Evolutionary conservation across 2,113 vertebrate genomes (phyloP).

Genomic region (Monarcha castaneiventris): DNA sequence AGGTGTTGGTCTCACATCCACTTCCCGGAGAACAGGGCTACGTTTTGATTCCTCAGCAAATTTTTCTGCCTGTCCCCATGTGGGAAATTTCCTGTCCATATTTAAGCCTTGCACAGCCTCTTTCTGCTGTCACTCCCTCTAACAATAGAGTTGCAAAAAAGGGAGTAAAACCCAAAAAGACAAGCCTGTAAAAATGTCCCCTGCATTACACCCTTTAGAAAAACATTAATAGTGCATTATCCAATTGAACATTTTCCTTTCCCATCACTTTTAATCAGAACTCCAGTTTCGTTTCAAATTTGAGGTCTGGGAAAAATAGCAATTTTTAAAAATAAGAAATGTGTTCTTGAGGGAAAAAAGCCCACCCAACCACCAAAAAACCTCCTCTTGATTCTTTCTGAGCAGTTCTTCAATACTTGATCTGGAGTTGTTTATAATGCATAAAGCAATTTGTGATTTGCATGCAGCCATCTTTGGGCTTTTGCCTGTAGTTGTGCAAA

Average conservation of each 20-base stretch:
- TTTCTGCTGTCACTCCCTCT: neutral
- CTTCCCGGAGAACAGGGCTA: neutral
- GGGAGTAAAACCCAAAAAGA: neutral
- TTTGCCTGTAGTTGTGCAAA: neutral
- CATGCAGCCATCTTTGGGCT: neutral
- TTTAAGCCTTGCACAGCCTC: neutral
- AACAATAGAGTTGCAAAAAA: neutral
- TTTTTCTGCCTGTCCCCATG: neutral
- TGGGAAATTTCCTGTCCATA: constrained; percentile 36
- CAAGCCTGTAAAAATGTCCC: neutral
- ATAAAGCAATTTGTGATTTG: neutral
- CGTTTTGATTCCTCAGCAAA: neutral
- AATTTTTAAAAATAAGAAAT: constrained; percentile 21
- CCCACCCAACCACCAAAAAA: neutral
- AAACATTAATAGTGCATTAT: constrained; percentile 30
- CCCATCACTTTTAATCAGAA: constrained; percentile 55
- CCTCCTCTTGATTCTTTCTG: neutral
- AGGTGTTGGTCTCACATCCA: constrained; percentile 36
- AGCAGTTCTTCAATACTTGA: neutral
- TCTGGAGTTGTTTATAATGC: neutral
- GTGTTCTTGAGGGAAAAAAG: neutral
- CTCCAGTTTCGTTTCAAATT: constrained; percentile 19
- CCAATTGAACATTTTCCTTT: constrained; percentile 47
- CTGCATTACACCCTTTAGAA: neutral
- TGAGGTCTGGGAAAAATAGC: constrained; percentile 55